Evolutionary conservation across 2,113 vertebrate species (phyloP).

Genomic region (Esox niger): DNA sequence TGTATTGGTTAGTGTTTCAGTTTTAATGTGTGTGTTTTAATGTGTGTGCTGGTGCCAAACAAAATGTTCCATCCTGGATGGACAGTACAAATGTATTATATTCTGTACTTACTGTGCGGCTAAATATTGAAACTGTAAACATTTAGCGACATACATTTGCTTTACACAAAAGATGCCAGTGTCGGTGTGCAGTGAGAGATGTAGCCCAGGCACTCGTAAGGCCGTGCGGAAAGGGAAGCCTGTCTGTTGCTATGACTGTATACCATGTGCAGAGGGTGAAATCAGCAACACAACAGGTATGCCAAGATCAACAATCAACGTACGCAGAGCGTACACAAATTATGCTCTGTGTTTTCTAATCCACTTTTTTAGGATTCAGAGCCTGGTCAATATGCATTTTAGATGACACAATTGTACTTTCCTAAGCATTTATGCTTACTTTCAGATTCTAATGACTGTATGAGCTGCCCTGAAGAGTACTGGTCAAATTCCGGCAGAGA

Average conservation of each 20-base stretch:
- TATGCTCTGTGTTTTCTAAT: constrained; percentile 47
- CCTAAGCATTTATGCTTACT: constrained; percentile 42
- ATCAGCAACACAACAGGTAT: constrained; percentile 56
- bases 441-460: constrained; percentile 73
- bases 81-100: no score
- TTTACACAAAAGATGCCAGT: constrained; percentile 51
- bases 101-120: neutral
- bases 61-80: no score
- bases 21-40: no score
- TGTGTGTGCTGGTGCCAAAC: no score
- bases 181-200: constrained; percentile 61
- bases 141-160: neutral
- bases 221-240: constrained; percentile 58
- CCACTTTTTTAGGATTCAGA: constrained; percentile 33
- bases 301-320: neutral
- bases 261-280: constrained; percentile 58
- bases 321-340: constrained; percentile 29
- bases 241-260: constrained; percentile 64
- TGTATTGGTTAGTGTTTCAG: no score
- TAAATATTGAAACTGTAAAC: neutral
- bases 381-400: constrained; percentile 14
- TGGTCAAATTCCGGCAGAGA: constrained; percentile 67
- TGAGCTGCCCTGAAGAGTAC: constrained; percentile 66
- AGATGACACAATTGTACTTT: constrained; percentile 6
- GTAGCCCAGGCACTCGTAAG: constrained; percentile 56